Evolutionary conservation across 2,888 invertebrate species (phyloP), one percentile per base, ranked within the genome.

Genomic region (Diplazon laetatorius): DNA sequence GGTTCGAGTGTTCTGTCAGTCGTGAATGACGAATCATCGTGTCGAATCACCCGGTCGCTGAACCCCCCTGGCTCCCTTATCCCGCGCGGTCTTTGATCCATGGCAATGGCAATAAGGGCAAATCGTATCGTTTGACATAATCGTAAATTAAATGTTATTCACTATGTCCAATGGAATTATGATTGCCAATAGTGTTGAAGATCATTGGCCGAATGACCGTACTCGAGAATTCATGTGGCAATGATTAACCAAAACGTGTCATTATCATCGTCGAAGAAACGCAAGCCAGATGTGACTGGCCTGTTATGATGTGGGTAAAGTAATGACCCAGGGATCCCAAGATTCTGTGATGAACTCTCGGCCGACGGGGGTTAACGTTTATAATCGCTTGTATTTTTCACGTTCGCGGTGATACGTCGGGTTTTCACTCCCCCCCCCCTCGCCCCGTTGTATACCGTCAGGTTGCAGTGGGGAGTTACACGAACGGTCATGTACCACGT

Each of bases 291-390:
- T 22, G n/a, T 48, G 10, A 35, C 46, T 63, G n/a, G 12, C 18
- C 18, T 12, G 8, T 16, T 50, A 12, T 10, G n/a, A n/a, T 50
- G 16, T 55, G 0, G 25, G 5, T 30, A n/a, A n/a, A n/a, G n/a
- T n/a, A n/a, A n/a, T n/a, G n/a, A n/a, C n/a, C n/a, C n/a, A n/a
- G n/a, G n/a, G n/a, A n/a, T n/a, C 16, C 12, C 18, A 16, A 12
- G 39, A 16, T 52, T 52, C 52, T 16, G 59, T 30, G n/a, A 42
- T 68, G 75, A 78, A 72, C 75, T 75, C 78, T 75, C 70, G 59
- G n/a, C n/a, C n/a, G n/a, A n/a, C 20, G 48, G 55, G 75, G 76
- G 71, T 76, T 69, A 79, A 76, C 75, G 68, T 76, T 63, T 76
- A 63, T 76, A 79, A 79, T 68, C 37, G 42, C 55, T 68, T 42